Percentiles rank a stretch among this genome's conserved stretches.
These are phyloP conservation scores for Hipparchia sbordonii DNA, from an alignment of 2,888 invertebrate genomes.

Conservation along the genomic window DNA sequence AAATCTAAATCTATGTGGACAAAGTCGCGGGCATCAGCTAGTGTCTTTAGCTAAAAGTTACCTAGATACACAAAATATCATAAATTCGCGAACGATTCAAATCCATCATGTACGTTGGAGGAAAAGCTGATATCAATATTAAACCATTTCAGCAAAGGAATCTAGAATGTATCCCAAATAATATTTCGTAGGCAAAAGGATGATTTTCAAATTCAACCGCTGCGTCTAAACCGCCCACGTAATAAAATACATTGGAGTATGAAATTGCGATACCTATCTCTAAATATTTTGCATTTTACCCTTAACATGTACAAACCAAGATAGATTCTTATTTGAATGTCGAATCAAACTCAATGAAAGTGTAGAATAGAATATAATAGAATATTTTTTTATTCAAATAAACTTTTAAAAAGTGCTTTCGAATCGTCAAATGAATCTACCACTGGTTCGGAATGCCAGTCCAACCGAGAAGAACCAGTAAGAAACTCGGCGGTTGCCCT, in stretches of 20 bases:
- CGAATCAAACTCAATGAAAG: too few relatives aligned
- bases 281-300: not conserved
- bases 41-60: not conserved
- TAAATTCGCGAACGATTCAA: slow-evolving; percentile 5
- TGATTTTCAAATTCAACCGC: slow-evolving; percentile 38
- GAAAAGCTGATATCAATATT: slow-evolving; percentile 32
- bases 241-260: slow-evolving; percentile 41
- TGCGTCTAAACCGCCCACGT: slow-evolving; percentile 41
- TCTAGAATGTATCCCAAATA: slow-evolving; percentile 36
- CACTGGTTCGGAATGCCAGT: too few relatives aligned
- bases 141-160: slow-evolving; percentile 33
- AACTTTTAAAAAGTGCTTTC: too few relatives aligned
- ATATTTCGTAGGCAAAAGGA: slow-evolving; percentile 38
- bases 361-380: too few relatives aligned
- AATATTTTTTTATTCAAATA: too few relatives aligned
- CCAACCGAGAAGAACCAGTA: too few relatives aligned
- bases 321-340: too few relatives aligned
- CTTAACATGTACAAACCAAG: too few relatives aligned
- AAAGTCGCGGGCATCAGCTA: not conserved
- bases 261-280: slow-evolving; percentile 32
- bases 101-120: slow-evolving; percentile 12
- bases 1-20: not conserved
- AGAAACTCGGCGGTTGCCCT: too few relatives aligned
- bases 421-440: too few relatives aligned
- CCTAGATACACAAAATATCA: not conserved